Base-by-base conservation (phyloP, 2,888 invertebrate genomes). In the Micropterix aruncella region DNA sequence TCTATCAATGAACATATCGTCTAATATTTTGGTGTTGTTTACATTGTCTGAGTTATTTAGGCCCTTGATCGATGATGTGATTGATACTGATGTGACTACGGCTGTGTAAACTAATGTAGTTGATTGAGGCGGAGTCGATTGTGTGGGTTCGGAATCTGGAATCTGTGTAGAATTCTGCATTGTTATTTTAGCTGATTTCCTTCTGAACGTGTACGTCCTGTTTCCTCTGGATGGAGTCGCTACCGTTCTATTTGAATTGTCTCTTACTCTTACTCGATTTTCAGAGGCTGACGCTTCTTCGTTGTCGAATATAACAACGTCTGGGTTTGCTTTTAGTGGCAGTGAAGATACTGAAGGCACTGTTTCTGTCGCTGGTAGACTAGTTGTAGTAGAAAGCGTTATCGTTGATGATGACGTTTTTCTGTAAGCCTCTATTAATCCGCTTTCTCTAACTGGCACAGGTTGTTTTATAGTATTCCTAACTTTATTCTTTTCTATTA, bases 401-500 rank as follows among this genome's bases (percentile, higher is more conserved):
- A 57, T 57, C 14, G 62, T 53, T 48, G 60, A 40, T 5, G 61
- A 59, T 18, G 62, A 62, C 51, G 59, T 59, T 56, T 68, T 70
- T 56, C 64, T 64, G 52, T 71, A 72, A 39, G 69, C 68, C 52
- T 66, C 70, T 9, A 68, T 63, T 55, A 70, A 56, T 19, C 67
- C 66, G 12, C 66, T 65, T 45, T 65, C 61, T 43, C 70, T 59
- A 36, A 66, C 66, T 9, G 71, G 71, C n/a, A 69, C 67, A 9
- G 65, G 66, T 7, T 70, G 69, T 58, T 71, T 72, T 1, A 69
- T 65, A 5, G 69, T 68, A 50, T 70, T 71, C 48, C 70, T 60
- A 27, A 71, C 60, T 59, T 70, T 71, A 56, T 73, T 73, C 53
- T 70, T 71, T 51, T 72, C 72, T 48, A 70, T 70, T 2, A 63